These are phyloP conservation scores for Hedychridium roseum DNA, from an alignment of 2,888 invertebrate genomes.

Conservation along the genomic window DNA sequence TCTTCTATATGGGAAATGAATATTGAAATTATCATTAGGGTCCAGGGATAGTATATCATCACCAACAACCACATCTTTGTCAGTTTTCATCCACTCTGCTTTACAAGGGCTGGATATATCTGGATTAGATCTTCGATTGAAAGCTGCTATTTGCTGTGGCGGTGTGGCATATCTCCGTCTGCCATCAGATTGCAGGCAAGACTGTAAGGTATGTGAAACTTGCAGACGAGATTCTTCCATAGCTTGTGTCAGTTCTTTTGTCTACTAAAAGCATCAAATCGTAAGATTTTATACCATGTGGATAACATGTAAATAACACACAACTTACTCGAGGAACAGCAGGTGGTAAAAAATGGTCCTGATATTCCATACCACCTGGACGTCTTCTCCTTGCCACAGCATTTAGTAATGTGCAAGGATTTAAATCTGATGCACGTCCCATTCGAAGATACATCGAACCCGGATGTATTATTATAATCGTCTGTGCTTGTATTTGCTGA, in stretches of 20 bases:
- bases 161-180: slow-evolving; percentile 84
- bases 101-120: slow-evolving; percentile 70
- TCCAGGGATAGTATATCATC: slow-evolving; percentile 78
- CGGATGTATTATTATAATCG: slow-evolving; percentile 93
- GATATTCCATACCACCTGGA: slow-evolving; percentile 66
- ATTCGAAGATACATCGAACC: slow-evolving; percentile 90
- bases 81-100: slow-evolving; percentile 72
- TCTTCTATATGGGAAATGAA: slow-evolving; percentile 89
- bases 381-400: slow-evolving; percentile 77
- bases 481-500: slow-evolving; percentile 78
- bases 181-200: slow-evolving; percentile 85
- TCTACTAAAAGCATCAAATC: slow-evolving; percentile 53
- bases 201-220: slow-evolving; percentile 86
- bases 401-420: slow-evolving; percentile 86
- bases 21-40: slow-evolving; percentile 77
- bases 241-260: slow-evolving; percentile 76
- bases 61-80: slow-evolving; percentile 76
- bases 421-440: slow-evolving; percentile 88
- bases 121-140: slow-evolving; percentile 81
- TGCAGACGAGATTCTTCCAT: slow-evolving; percentile 85
- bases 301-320: slow-evolving; percentile 6
- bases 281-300: slow-evolving; percentile 2
- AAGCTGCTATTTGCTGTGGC: slow-evolving; percentile 88
- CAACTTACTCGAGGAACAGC: slow-evolving; percentile 67
- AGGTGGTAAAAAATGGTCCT: slow-evolving; percentile 74